Conservation (phyloP, 1,140 invertebrate genomes). For the Tribolium castaneum region DNA sequence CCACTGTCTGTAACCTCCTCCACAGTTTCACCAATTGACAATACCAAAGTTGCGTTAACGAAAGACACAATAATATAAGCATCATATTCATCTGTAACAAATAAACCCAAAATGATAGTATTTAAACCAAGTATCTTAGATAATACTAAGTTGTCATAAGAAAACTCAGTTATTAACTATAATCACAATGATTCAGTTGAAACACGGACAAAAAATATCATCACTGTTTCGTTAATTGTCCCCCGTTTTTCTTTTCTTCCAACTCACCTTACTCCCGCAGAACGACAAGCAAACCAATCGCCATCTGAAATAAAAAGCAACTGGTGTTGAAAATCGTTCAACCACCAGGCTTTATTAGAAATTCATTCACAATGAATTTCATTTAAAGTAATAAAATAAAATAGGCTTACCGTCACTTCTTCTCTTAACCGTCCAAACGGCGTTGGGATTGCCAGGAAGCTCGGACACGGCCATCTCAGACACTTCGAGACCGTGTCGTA, state of each 20-base stretch:
- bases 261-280: constrained; percentile 23
- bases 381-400: neutral
- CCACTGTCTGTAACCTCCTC: constrained; percentile 99
- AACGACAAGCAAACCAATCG: constrained; percentile 1
- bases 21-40: constrained; percentile 99
- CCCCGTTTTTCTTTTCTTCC: neutral
- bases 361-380: constrained; percentile 22
- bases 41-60: constrained; percentile 98
- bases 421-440: constrained; percentile 99
- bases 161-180: constrained; percentile 51
- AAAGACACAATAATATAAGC: constrained; percentile 99
- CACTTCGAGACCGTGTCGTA: constrained; percentile 97
- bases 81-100: constrained; percentile 92
- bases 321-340: constrained; percentile 59
- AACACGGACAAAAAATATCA: constrained; percentile 60
- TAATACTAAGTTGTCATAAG: constrained; percentile 26
- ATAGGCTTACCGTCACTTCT: constrained; percentile 88
- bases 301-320: constrained; percentile 60
- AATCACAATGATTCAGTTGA: constrained; percentile 61
- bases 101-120: constrained; percentile 27
- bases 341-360: constrained; percentile 57
- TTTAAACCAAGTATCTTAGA: neutral
- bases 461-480: constrained; percentile 99
- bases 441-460: constrained; percentile 98
- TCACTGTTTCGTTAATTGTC: constrained; percentile 48